These are phyloP conservation scores for Halichoeres trimaculatus DNA, from an alignment of 2,113 vertebrate species.

Conservation along the genomic window DNA sequence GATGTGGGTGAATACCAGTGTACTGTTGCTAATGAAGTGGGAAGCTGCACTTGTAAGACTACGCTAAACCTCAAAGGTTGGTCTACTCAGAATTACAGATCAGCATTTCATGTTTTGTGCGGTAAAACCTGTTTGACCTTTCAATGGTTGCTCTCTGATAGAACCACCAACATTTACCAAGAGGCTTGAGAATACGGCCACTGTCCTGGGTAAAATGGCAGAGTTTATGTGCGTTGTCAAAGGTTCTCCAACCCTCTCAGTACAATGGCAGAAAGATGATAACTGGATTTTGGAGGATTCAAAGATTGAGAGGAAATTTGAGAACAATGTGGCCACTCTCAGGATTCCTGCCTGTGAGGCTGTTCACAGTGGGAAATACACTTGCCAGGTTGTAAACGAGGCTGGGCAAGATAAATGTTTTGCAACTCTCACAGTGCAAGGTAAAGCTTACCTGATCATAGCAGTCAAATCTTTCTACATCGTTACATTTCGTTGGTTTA, in stretches of 20 bases:
- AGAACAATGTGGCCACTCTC: conserved; percentile 86
- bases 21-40: conserved; percentile 91
- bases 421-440: conserved; percentile 93
- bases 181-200: conserved; percentile 88
- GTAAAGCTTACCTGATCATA: conserved; percentile 78
- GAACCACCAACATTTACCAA: conserved; percentile 92
- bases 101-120: background rate
- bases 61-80: conserved; percentile 93
- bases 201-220: conserved; percentile 88
- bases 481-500: conserved; percentile 1
- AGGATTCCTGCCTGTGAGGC: conserved; percentile 86
- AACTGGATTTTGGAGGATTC: conserved; percentile 91
- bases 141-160: conserved; percentile 73
- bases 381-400: conserved; percentile 94
- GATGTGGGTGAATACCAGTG: conserved; percentile 97
- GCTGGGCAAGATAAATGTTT: conserved; percentile 93
- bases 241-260: conserved; percentile 89
- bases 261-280: conserved; percentile 96
- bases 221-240: conserved; percentile 86
- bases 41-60: conserved; percentile 91
- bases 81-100: conserved; percentile 60
- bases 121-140: conserved; percentile 33
- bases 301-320: conserved; percentile 88
- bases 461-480: background rate
- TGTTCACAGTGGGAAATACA: conserved; percentile 90